phyloP scores from a whole-genome alignment of 2,888 invertebrate species.

The Holacanthella duospinosa region DNA sequence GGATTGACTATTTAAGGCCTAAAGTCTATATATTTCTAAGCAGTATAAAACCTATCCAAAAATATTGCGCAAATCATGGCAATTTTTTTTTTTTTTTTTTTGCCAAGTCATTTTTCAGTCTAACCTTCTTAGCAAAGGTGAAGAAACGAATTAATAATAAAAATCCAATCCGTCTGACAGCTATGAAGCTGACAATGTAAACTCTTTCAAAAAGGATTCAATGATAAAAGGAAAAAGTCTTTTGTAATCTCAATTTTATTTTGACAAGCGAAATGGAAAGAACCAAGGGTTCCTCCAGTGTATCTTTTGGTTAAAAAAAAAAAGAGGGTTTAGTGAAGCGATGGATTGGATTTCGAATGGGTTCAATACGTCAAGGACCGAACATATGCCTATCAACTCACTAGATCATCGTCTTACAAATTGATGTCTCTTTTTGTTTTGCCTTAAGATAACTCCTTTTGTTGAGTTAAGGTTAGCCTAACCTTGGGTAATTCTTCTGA shows the following conservation, averaged over 20 bases:
- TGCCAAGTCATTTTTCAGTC: no score
- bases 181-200: neutral
- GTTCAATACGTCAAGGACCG: neutral
- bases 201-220: neutral
- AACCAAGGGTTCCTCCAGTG: neutral
- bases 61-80: no score
- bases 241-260: neutral
- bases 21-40: no score
- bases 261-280: neutral
- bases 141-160: no score
- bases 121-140: no score
- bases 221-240: neutral
- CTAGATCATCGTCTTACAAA: neutral
- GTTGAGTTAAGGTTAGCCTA: no score
- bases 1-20: no score
- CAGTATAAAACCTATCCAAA: no score
- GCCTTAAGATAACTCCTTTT: neutral
- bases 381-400: neutral
- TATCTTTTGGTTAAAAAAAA: neutral
- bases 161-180: no score
- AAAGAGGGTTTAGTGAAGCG: neutral
- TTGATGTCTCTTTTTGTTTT: neutral
- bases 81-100: no score
- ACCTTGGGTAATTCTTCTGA: no score
- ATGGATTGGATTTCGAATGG: neutral